These are phyloP conservation scores for Jacana jacana DNA, from an alignment of 2,113 vertebrate genomes.

Conservation along the genomic window DNA sequence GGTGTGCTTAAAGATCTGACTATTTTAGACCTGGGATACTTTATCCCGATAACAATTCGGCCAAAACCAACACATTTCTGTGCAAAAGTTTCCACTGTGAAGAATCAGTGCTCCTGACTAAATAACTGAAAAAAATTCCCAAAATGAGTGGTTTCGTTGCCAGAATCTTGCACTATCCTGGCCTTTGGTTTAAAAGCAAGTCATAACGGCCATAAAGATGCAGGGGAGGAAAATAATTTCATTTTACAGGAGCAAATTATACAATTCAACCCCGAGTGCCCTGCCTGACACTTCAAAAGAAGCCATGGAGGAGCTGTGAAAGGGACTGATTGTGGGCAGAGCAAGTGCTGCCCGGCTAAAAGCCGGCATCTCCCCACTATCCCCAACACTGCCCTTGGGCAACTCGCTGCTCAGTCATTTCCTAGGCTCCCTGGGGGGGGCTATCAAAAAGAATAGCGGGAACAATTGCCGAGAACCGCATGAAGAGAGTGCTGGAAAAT, in stretches of 20 bases:
- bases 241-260: not conserved
- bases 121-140: not conserved
- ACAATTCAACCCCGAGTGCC: not conserved
- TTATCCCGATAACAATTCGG: not conserved
- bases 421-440: not conserved
- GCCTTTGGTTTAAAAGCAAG: not conserved
- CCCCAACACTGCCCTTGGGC: not conserved
- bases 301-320: not conserved
- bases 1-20: not conserved
- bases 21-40: not conserved
- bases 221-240: not conserved
- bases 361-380: not conserved
- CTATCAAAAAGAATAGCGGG: not conserved
- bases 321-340: not conserved
- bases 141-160: not conserved
- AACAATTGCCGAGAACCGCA: not conserved
- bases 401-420: not conserved
- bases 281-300: not conserved
- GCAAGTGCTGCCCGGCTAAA: accelerated
- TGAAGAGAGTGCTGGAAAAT: not conserved
- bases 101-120: not conserved
- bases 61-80: not conserved
- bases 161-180: not conserved
- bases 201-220: not conserved
- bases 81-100: not conserved